Evolutionary conservation across 1,140 invertebrate species (phyloP).

Genomic region (Drosophila athabasca): DNA sequence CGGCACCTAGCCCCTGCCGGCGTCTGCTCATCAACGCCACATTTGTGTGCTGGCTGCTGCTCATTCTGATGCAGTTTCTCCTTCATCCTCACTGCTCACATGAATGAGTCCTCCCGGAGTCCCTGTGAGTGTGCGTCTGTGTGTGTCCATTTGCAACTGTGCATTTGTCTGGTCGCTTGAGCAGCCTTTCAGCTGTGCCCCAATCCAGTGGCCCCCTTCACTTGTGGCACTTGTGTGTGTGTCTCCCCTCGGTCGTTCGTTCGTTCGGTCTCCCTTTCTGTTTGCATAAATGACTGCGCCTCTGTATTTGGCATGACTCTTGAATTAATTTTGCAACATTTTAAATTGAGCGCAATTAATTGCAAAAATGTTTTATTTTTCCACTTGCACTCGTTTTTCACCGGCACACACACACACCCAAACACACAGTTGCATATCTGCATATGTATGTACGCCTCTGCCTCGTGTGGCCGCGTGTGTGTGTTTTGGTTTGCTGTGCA

Average conservation of each 20-base stretch:
- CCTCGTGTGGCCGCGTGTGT: conserved; percentile 12
- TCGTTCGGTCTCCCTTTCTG: conserved; percentile 21
- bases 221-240: conserved; percentile 13
- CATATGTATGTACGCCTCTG: conserved; percentile 28
- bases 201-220: conserved; percentile 8
- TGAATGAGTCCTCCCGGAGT: conserved; percentile 32
- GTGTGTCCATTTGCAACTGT: conserved; percentile 63
- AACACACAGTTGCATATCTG: conserved; percentile 1
- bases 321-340: conserved; percentile 84
- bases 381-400: conserved; percentile 74
- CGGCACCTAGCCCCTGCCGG: conserved; percentile 51
- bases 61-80: conserved; percentile 7
- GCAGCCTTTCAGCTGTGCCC: conserved; percentile 73
- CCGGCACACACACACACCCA: conserved; percentile 21
- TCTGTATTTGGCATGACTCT: conserved; percentile 82
- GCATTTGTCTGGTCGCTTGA: conserved; percentile 79
- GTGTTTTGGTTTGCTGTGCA: conserved; percentile 70
- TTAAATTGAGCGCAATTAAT: conserved; percentile 84
- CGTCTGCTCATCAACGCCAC: conserved; percentile 75
- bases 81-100: conserved; percentile 13
- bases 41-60: conserved; percentile 56
- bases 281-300: conserved; percentile 81
- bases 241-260: too few relatives aligned
- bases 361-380: conserved; percentile 83
- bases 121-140: conserved; percentile 9